These are phyloP conservation scores for Psittacula echo DNA, from an alignment of 2,797 vertebrate genomes.

Conservation along the genomic window DNA sequence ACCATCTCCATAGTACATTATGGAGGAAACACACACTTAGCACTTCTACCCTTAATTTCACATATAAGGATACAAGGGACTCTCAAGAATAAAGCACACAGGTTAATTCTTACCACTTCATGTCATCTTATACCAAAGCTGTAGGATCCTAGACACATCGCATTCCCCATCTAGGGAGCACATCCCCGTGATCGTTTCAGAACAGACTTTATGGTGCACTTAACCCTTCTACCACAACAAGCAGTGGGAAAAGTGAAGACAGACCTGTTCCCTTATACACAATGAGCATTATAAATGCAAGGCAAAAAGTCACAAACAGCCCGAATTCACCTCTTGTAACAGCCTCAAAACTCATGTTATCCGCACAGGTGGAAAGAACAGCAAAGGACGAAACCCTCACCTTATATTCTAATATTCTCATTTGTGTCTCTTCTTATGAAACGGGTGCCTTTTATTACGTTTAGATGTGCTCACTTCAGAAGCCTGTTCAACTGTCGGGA, in stretches of 20 bases:
- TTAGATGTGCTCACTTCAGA: slow-evolving; percentile 29
- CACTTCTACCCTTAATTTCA: not conserved
- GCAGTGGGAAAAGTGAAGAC: not conserved
- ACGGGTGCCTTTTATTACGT: slow-evolving; percentile 29
- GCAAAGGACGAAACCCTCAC: not conserved
- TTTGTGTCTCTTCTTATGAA: slow-evolving; percentile 14
- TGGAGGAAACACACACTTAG: not conserved
- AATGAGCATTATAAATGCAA: not conserved
- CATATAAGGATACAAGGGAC: accelerated
- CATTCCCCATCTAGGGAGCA: not conserved
- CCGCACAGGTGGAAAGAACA: not conserved
- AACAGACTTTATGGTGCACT: not conserved
- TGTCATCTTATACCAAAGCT: not conserved
- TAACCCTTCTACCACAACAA: not conserved
- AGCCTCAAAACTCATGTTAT: not conserved
- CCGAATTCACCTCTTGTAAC: not conserved
- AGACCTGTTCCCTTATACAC: not conserved
- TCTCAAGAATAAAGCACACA: not conserved
- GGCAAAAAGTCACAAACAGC: slow-evolving; percentile 5
- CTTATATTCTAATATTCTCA: not conserved
- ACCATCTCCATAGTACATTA: not conserved
- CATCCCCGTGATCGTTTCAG: not conserved
- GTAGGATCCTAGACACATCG: not conserved
- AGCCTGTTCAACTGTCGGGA: not conserved
- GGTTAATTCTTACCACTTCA: not conserved